phyloP scores from a whole-genome alignment of 2,113 vertebrate genomes.

The Megatriorchis doriae region DNA sequence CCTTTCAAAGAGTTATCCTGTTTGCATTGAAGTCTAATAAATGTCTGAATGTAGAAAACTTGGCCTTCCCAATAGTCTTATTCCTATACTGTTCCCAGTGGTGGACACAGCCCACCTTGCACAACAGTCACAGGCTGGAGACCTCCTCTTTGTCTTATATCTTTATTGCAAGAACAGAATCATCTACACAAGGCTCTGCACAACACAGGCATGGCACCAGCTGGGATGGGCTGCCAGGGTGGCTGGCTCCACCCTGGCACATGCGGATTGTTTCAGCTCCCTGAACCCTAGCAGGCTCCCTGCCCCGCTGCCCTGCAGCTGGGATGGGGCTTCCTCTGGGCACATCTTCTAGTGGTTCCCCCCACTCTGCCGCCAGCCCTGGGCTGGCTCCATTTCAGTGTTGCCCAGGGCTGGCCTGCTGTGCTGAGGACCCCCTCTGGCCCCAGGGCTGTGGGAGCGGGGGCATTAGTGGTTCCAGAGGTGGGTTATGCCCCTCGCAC shows the following conservation, averaged over 20 bases:
- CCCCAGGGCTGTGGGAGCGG: constrained; percentile 17
- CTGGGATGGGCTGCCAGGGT: background rate
- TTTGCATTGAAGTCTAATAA: constrained; percentile 3
- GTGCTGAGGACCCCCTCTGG: background rate
- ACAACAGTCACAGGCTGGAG: background rate
- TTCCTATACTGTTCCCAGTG: accelerated
- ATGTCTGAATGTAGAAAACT: background rate
- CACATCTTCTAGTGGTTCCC: background rate
- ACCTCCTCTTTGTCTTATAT: background rate
- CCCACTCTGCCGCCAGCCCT: accelerated
- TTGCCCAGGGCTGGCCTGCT: background rate
- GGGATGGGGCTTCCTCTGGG: background rate
- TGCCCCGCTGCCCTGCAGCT: background rate
- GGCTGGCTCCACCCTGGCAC: background rate
- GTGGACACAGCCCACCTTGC: background rate
- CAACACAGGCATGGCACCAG: background rate
- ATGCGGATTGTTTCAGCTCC: background rate
- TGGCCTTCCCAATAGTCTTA: background rate
- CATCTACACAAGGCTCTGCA: constrained; percentile 30
- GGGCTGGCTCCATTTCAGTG: background rate
- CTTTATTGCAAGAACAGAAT: constrained; percentile 60
- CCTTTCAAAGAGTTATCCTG: background rate
- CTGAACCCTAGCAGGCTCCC: background rate
- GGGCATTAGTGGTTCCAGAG: constrained; percentile 59
- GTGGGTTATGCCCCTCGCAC: accelerated